Conservation (phyloP, 2,113 vertebrate genomes). For the Mus spicilegus region DNA sequence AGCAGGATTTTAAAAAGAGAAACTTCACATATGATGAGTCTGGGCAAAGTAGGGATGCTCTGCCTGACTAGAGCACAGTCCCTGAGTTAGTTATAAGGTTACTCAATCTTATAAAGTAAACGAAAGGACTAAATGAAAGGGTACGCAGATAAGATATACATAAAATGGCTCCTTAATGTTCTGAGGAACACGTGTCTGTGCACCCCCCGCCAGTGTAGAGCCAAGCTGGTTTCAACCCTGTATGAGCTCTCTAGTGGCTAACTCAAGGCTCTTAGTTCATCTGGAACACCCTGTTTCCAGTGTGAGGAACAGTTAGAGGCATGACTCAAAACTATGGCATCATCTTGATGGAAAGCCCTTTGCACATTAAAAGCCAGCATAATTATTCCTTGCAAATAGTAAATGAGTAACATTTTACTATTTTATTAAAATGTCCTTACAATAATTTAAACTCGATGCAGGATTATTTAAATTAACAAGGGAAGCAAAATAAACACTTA, state of each 20-base stretch:
- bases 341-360: conserved; percentile 70
- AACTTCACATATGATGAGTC: conserved; percentile 85
- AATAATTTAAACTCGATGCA: conserved; percentile 70
- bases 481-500: conserved; percentile 79
- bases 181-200: conserved; percentile 68
- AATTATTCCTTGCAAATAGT: conserved; percentile 38
- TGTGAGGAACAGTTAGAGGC: conserved; percentile 44
- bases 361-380: conserved; percentile 58
- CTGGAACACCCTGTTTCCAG: conserved; percentile 55
- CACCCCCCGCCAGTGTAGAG: conserved; percentile 56
- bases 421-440: conserved; percentile 67
- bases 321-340: conserved; percentile 68
- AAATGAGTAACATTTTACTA: conserved; percentile 69
- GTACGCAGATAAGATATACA: conserved; percentile 78
- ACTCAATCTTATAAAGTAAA: conserved; percentile 78
- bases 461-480: conserved; percentile 74
- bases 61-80: conserved; percentile 85
- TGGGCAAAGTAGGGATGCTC: conserved; percentile 89
- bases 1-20: conserved; percentile 86
- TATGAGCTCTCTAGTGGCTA: conserved; percentile 62
- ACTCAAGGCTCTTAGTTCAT: conserved; percentile 55
- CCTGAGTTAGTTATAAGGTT: conserved; percentile 86
- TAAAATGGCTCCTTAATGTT: conserved; percentile 76
- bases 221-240: conserved; percentile 70
- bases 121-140: conserved; percentile 78